phyloP scores from a whole-genome alignment of 2,113 vertebrate species.

The Ariopsis seemanni region DNA sequence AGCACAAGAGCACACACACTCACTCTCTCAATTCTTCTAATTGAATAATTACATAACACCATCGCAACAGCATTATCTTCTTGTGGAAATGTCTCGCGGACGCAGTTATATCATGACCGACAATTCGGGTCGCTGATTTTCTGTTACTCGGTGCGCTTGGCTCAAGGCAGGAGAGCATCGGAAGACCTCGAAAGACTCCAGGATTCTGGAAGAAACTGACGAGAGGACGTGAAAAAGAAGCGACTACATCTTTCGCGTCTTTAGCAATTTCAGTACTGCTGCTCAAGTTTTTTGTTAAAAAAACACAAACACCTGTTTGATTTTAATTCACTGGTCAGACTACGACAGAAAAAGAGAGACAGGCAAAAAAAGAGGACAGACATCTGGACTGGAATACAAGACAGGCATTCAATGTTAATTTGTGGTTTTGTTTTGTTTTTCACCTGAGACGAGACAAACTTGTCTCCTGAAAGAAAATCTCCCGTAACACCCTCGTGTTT shows the following conservation, averaged over 20 bases:
- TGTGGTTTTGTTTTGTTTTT: constrained; percentile 9
- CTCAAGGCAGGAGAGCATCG: neutral
- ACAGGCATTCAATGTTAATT: neutral
- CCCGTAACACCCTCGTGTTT: constrained; percentile 1
- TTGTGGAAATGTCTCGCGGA: neutral
- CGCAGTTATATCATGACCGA: neutral
- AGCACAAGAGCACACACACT: neutral
- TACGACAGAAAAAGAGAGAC: neutral
- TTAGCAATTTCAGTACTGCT: constrained; percentile 24
- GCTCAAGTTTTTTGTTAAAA: neutral
- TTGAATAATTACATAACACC: neutral
- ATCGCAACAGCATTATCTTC: too few species aligned
- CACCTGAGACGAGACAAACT: constrained; percentile 53
- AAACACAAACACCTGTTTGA: neutral
- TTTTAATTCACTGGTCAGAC: neutral
- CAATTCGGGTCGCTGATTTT: neutral
- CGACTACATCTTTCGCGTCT: too few species aligned
- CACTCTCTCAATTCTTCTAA: neutral
- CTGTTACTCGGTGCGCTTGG: neutral
- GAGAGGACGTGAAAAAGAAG: neutral
- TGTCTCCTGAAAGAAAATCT: constrained; percentile 39
- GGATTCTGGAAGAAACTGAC: neutral
- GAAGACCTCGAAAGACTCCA: constrained; percentile 26
- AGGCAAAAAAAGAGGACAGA: constrained; percentile 26
- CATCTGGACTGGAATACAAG: constrained; percentile 7